These are phyloP conservation scores for Scopus umbretta DNA, from an alignment of 2,113 vertebrate genomes.

Conservation along the genomic window DNA sequence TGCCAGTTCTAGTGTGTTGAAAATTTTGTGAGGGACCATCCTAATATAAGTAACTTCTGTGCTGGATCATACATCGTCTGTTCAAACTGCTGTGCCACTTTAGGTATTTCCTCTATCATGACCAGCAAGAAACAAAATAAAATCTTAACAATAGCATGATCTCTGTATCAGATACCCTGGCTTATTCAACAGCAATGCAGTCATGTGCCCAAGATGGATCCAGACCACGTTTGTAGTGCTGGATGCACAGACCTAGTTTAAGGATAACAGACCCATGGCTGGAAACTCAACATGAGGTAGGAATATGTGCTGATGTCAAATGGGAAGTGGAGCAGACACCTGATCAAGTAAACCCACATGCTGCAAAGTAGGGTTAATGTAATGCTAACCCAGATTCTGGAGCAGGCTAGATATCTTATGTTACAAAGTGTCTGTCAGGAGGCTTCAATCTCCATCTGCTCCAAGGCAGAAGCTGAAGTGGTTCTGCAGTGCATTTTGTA, in stretches of 20 bases:
- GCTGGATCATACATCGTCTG: not conserved
- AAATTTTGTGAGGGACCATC: not conserved
- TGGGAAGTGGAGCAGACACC: not conserved
- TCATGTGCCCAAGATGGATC: not conserved
- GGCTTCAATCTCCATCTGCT: fast-evolving
- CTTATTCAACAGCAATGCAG: not conserved
- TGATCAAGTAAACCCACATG: not conserved
- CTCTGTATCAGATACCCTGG: not conserved
- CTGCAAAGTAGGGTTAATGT: not conserved
- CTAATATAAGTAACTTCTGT: not conserved
- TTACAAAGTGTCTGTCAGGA: not conserved
- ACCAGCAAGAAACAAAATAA: not conserved
- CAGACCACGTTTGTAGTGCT: not conserved
- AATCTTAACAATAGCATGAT: not conserved
- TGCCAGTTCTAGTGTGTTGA: not conserved
- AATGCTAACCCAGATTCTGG: not conserved
- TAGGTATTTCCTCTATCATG: not conserved
- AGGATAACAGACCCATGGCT: not conserved
- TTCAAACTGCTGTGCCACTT: not conserved
- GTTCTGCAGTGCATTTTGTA: not conserved
- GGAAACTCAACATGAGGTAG: not conserved
- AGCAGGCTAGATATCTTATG: not conserved
- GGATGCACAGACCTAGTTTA: not conserved
- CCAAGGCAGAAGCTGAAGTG: not conserved
- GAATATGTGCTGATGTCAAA: not conserved